These are phyloP conservation scores for Rattus rattus DNA, from an alignment of 2,113 vertebrate genomes.

Conservation along the genomic window DNA sequence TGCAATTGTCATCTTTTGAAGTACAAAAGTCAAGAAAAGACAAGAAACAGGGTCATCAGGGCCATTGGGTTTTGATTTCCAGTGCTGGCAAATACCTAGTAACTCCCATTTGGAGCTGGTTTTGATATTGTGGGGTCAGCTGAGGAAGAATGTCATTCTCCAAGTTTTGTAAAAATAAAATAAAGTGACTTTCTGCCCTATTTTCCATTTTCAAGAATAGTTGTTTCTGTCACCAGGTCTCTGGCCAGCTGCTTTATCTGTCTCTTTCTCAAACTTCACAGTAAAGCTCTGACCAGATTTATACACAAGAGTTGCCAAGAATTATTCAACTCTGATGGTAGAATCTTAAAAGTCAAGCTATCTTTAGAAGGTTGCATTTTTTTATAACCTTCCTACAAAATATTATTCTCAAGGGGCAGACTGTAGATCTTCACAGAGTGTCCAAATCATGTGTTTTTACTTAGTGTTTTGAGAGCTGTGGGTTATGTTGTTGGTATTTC, in stretches of 20 bases:
- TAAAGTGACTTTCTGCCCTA: conserved; percentile 64
- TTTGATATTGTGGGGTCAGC: conserved; percentile 75
- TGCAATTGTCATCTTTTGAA: conserved; percentile 51
- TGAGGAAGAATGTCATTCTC: conserved; percentile 42
- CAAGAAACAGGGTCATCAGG: conserved; percentile 24
- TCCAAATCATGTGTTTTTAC: background rate
- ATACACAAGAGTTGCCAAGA: conserved; percentile 43
- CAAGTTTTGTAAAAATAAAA: conserved; percentile 76
- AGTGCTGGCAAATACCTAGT: conserved; percentile 52
- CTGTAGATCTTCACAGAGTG: background rate
- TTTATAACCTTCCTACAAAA: conserved; percentile 39
- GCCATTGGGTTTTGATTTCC: conserved; percentile 4
- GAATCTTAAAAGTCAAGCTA: conserved; percentile 52
- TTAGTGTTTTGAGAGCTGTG: background rate
- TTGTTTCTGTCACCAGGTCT: conserved; percentile 63
- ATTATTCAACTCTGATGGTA: conserved; percentile 34
- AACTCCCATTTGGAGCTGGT: conserved; percentile 62
- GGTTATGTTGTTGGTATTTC: background rate
- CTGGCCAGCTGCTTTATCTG: conserved; percentile 51
- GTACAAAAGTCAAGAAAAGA: conserved; percentile 34
- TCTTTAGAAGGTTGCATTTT: conserved; percentile 34
- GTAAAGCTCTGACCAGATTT: conserved; percentile 41
- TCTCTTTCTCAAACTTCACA: conserved; percentile 61
- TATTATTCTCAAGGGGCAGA: background rate
- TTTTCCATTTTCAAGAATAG: conserved; percentile 52